Evolutionary conservation across 2,888 invertebrate genomes (phyloP), one percentile per base, ranked within the genome.

Genomic region (Linnaemya vulpina): DNA sequence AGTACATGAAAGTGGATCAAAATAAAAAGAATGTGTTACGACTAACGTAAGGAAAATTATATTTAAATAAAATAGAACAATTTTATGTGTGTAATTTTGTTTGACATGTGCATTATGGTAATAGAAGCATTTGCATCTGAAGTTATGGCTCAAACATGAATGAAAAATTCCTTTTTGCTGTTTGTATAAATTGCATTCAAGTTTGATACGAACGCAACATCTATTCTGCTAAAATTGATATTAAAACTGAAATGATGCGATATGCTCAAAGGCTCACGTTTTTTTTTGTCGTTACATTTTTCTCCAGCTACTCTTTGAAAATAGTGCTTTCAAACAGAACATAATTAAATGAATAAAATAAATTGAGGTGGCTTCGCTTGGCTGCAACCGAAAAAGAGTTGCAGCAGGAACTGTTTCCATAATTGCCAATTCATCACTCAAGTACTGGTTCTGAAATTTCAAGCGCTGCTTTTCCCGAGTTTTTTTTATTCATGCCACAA

Each of bases 11-110:
- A 51, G 25, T 49, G 22, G 51, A 60, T 17, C n/a, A 40, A 74
- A 63, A 63, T 74, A 53, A 20, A 62, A 62, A 58, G 51, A 35
- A 22, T 76, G 35, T 43, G 63, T 63, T 46, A 55, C 46, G 55
- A 65, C 43, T 65, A 20, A 17, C 30, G 15, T 25, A 65, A 43
- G 63, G 22, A 55, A 55, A 25, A 25, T 55, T 55, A 55, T 25
- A 25, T 55, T 51, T 15, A 49, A 30, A 20, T 62, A 35, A 38
- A n/a, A 3, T 9, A 35, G 15, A 15, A 8, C 1, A 38, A 20
- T 35, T 55, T 46, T 53, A 75, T 46, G 49, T 65, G 65, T 77
- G 49, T 68, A 68, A 67, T 38, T 51, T 71, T 68, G 20, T 67
- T 38, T 35, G 43, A 17, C 43, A 17, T 25, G n/a, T 43, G 17